Percentiles rank a stretch among this genome's conserved stretches.
Evolutionary conservation across 2,113 vertebrate genomes (phyloP).

Genomic region (Saguinus midas): DNA sequence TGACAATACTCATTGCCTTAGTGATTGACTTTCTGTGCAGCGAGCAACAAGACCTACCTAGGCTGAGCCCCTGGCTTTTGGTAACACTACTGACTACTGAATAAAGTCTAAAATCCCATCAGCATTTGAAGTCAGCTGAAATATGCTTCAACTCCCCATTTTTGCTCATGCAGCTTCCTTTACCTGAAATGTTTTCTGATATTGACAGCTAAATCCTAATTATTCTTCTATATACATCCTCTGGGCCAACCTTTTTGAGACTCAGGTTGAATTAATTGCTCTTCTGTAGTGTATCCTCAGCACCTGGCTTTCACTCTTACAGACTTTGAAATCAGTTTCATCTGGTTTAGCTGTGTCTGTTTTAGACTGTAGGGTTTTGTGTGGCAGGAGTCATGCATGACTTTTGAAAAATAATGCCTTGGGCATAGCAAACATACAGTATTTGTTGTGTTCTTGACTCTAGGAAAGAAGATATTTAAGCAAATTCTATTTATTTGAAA

Average conservation of each 20-base stretch:
- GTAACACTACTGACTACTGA: neutral
- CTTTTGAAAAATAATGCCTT: neutral
- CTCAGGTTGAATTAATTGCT: neutral
- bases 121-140: neutral
- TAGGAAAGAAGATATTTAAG: neutral
- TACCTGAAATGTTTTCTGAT: neutral
- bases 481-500: neutral
- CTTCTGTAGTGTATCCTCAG: neutral
- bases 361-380: neutral
- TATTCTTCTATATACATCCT: neutral
- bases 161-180: neutral
- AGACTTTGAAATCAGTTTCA: neutral
- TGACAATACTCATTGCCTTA: no score
- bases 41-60: no score
- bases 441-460: neutral
- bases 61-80: no score
- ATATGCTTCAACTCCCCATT: neutral
- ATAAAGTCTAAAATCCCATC: neutral
- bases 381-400: neutral
- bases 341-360: neutral
- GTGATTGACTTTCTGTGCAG: no score
- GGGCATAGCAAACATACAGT: neutral
- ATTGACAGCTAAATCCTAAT: neutral
- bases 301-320: neutral
- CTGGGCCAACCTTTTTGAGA: neutral